A percentile compares a stretch with the other conserved stretches of the same genome.
Conservation (phyloP, 2,113 vertebrate genomes). For the Hyperopisus bebe region DNA sequence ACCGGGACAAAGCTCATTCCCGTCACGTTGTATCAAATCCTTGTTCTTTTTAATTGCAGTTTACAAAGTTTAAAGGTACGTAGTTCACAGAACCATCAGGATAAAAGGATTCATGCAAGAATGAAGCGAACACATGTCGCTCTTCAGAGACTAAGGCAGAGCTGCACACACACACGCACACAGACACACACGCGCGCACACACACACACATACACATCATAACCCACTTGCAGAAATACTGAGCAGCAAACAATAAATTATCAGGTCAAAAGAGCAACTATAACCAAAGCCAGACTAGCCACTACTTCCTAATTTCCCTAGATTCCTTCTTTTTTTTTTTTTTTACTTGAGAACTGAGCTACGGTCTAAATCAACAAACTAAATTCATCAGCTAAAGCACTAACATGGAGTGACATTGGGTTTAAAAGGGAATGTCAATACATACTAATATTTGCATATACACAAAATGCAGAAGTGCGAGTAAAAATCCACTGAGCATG, state of each 20-base stretch:
- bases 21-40: conserved; percentile 4
- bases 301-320: neutral
- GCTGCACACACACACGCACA: neutral
- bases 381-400: neutral
- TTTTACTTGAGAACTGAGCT: neutral
- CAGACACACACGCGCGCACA: neutral
- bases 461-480: neutral
- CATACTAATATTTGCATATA: neutral
- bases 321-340: neutral
- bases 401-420: neutral
- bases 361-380: neutral
- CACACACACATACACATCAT: conserved; percentile 6
- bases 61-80: conserved; percentile 35
- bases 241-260: neutral
- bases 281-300: neutral
- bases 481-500: neutral
- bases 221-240: neutral
- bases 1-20: neutral
- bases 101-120: conserved; percentile 42
- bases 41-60: conserved; percentile 30
- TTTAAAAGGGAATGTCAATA: neutral
- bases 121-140: conserved; percentile 32
- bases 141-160: conserved; percentile 10
- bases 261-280: neutral
- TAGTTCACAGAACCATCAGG: conserved; percentile 41